Conservation (phyloP, 2,888 invertebrate genomes). For the Acholoe squamosa region DNA sequence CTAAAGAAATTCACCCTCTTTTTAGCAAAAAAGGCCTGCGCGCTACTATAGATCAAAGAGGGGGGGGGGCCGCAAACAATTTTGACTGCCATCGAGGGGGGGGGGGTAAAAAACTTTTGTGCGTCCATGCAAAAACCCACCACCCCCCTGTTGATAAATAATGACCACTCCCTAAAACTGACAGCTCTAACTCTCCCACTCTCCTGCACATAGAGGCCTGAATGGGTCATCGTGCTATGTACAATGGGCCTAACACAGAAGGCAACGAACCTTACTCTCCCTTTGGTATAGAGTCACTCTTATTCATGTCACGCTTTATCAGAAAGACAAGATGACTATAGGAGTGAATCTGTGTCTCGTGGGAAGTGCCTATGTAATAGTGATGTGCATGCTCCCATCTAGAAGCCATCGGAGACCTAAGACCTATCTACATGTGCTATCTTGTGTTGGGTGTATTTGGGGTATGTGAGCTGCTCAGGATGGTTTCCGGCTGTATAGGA, state of each 20-base stretch:
- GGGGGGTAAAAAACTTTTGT: too few relatives aligned
- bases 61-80: too few relatives aligned
- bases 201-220: too few relatives aligned
- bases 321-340: background rate
- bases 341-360: background rate
- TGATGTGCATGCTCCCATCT: background rate
- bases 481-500: background rate
- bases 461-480: background rate
- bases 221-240: too few relatives aligned
- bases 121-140: too few relatives aligned
- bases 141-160: too few relatives aligned
- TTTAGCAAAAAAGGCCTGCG: too few relatives aligned
- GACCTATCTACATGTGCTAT: background rate
- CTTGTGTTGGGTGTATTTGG: background rate
- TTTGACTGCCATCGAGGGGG: too few relatives aligned
- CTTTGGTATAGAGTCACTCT: background rate
- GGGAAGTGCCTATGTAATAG: background rate
- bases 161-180: too few relatives aligned
- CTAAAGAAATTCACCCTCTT: too few relatives aligned
- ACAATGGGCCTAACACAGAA: background rate
- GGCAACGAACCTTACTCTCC: background rate
- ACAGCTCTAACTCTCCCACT: too few relatives aligned
- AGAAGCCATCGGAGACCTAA: background rate
- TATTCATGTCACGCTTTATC: conserved; percentile 11
- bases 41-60: too few relatives aligned